Evolutionary conservation across 2,888 invertebrate genomes (phyloP).

Genomic region (Dorcus hopei): DNA sequence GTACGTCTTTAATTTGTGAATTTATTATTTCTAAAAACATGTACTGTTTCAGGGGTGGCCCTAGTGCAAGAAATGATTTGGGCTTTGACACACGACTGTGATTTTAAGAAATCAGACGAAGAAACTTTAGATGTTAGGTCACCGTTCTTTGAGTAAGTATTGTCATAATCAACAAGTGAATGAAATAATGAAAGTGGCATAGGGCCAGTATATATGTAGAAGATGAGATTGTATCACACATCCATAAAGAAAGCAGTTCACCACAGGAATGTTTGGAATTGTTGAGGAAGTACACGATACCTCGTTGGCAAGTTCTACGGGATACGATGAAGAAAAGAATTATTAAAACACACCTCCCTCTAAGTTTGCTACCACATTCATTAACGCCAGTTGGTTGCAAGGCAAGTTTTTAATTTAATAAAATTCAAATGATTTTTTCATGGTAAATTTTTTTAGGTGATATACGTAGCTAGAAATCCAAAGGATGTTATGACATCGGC

Average conservation of each 20-base stretch:
- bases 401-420: constrained; percentile 29
- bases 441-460: constrained; percentile 51
- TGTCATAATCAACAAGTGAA: not conserved
- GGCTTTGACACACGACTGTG: constrained; percentile 71
- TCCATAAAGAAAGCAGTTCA: not conserved
- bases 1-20: constrained; percentile 42
- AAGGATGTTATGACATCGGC: constrained; percentile 83
- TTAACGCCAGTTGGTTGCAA: constrained; percentile 52
- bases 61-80: constrained; percentile 70
- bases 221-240: constrained; percentile 48
- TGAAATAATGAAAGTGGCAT: not conserved
- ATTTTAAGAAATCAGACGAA: constrained; percentile 62
- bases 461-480: constrained; percentile 82
- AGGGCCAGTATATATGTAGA: constrained; percentile 47
- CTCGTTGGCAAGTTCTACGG: constrained; percentile 53
- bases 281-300: constrained; percentile 54
- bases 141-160: constrained; percentile 77
- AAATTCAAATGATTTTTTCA: no score
- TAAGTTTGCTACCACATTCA: constrained; percentile 62
- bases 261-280: not conserved
- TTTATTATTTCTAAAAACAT: not conserved
- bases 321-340: constrained; percentile 52
- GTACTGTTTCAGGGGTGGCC: not conserved
- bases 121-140: constrained; percentile 63
- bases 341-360: constrained; percentile 68